Evolutionary conservation across 2,113 vertebrate species (phyloP).

Genomic region (Columba janthina): DNA sequence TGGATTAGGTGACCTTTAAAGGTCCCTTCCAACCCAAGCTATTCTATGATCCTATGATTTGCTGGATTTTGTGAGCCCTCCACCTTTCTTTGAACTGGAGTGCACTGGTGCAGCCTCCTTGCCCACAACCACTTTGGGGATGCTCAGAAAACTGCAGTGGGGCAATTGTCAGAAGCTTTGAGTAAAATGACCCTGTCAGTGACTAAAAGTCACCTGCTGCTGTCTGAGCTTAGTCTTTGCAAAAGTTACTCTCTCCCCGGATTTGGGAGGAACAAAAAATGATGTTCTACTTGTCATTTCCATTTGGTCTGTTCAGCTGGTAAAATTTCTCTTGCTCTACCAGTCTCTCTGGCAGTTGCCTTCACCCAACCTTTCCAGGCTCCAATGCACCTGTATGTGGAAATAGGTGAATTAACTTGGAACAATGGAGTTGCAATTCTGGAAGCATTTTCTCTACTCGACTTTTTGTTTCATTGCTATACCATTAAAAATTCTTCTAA

Average conservation of each 20-base stretch:
- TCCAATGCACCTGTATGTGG: neutral
- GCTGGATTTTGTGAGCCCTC: neutral
- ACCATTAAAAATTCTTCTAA: neutral
- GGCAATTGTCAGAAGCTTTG: neutral
- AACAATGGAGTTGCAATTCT: neutral
- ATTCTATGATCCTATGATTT: neutral
- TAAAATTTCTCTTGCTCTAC: neutral
- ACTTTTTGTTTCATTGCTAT: neutral
- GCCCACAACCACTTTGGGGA: neutral
- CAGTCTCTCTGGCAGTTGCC: neutral
- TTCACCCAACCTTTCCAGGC: neutral
- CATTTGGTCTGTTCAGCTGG: neutral
- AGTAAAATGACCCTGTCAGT: neutral
- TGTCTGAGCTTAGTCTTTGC: neutral
- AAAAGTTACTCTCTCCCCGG: neutral
- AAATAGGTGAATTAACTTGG: neutral
- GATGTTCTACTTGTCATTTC: neutral
- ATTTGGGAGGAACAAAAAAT: neutral
- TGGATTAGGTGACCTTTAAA: too few relatives aligned
- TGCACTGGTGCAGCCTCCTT: neutral
- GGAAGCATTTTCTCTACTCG: neutral
- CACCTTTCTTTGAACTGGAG: neutral
- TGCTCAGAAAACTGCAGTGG: neutral
- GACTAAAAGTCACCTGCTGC: neutral
- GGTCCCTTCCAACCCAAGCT: too few relatives aligned